Percentiles rank a stretch among this genome's conserved stretches.
phyloP scores from a whole-genome alignment of 2,888 invertebrate genomes.

The Nymphalis urticae region DNA sequence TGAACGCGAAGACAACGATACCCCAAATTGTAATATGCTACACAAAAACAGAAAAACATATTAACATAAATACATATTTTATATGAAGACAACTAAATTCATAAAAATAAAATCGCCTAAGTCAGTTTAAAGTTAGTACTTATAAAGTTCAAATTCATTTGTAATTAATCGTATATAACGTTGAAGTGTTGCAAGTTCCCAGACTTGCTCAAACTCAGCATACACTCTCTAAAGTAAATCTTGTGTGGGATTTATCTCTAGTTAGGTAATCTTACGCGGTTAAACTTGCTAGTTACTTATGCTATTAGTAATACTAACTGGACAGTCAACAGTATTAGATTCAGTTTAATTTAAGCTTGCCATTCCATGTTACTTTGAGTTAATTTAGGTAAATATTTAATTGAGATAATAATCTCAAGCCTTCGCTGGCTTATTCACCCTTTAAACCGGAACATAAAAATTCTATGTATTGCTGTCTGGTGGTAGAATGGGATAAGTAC shows the following conservation, averaged over 20 bases:
- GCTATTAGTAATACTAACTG: constrained; percentile 6
- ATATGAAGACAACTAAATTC: neutral
- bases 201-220: constrained; percentile 5
- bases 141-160: neutral
- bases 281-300: constrained; percentile 7
- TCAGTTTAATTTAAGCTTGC: neutral
- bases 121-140: neutral
- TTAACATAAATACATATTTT: too few species aligned
- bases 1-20: too few species aligned
- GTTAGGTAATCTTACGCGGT: constrained; percentile 4
- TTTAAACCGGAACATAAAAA: too few species aligned
- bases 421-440: too few species aligned
- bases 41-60: too few species aligned
- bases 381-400: too few species aligned
- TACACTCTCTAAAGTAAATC: constrained; percentile 7
- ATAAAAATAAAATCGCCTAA: neutral
- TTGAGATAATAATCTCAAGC: too few species aligned
- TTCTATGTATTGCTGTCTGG: too few species aligned
- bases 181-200: constrained; percentile 2
- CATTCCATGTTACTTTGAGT: too few species aligned
- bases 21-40: too few species aligned
- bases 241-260: constrained; percentile 8
- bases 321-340: neutral
- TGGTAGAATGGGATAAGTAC: too few species aligned
- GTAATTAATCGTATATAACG: constrained; percentile 4